Evolutionary conservation across 1,140 invertebrate species (phyloP).

Genomic region (Ceratina japonica): DNA sequence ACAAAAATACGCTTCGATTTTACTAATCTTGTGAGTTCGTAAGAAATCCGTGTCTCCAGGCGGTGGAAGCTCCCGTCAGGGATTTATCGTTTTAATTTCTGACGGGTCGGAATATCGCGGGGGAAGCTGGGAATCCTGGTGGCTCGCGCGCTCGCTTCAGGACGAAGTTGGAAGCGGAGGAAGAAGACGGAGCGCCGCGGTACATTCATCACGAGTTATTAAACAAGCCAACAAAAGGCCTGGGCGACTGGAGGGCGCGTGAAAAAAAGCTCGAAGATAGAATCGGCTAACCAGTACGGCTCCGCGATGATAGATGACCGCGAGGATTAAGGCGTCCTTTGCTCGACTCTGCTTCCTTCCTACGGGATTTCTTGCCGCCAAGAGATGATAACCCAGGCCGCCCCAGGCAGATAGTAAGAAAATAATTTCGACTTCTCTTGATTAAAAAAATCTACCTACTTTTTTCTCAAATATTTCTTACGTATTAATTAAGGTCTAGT

Average conservation of each 20-base stretch:
- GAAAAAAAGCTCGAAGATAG: constrained; percentile 71
- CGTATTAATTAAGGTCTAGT: too few species aligned
- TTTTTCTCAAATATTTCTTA: neutral
- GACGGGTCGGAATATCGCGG: constrained; percentile 33
- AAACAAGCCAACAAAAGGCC: constrained; percentile 77
- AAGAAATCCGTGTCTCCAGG: too few species aligned
- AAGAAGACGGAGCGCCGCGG: constrained; percentile 47
- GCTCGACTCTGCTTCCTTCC: constrained; percentile 38
- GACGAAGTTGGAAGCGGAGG: constrained; percentile 56
- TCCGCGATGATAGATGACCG: constrained; percentile 76
- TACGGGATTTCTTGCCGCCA: constrained; percentile 30
- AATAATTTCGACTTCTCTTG: constrained; percentile 24
- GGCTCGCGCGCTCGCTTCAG: too few species aligned
- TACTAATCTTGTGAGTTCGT: too few species aligned
- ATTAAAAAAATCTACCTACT: constrained; percentile 8
- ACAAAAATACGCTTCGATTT: too few species aligned
- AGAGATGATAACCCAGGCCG: constrained; percentile 19
- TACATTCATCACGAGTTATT: constrained; percentile 79
- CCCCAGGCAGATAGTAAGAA: constrained; percentile 9
- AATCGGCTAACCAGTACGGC: constrained; percentile 77
- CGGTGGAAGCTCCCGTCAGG: neutral
- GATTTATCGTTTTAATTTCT: constrained; percentile 64
- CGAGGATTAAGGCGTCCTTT: constrained; percentile 69
- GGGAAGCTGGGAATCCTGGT: constrained; percentile 49
- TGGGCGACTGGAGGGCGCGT: constrained; percentile 44